phyloP scores from a whole-genome alignment of 2,888 invertebrate species.

The Myathropa florea region DNA sequence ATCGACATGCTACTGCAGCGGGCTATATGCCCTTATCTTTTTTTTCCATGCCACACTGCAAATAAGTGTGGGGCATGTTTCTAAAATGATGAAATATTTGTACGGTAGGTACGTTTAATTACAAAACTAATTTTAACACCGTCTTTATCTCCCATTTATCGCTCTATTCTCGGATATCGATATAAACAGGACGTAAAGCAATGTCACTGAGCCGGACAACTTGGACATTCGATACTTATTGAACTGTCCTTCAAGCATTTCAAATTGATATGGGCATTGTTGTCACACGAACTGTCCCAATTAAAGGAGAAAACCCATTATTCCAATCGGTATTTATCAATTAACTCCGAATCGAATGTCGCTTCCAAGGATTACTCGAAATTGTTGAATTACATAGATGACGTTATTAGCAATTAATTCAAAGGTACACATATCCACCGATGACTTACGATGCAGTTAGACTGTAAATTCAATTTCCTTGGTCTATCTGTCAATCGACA shows the following conservation, averaged over 20 bases:
- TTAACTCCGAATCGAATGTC: not conserved
- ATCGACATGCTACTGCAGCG: too few species aligned
- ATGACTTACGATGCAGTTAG: constrained; percentile 1
- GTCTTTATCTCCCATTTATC: too few species aligned
- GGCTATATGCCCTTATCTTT: too few species aligned
- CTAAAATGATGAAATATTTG: too few species aligned
- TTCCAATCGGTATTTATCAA: not conserved
- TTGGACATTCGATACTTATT: not conserved
- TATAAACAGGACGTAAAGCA: not conserved
- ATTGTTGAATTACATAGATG: not conserved
- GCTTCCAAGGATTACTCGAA: not conserved
- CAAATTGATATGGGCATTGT: not conserved
- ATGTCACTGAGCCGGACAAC: not conserved
- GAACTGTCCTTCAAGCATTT: not conserved
- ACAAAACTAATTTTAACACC: too few species aligned
- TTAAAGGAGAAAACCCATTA: not conserved
- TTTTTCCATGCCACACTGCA: too few species aligned
- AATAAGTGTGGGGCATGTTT: too few species aligned
- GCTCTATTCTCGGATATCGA: too few species aligned
- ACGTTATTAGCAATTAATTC: not conserved
- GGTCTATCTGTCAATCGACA: constrained; percentile 42
- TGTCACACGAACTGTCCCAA: not conserved
- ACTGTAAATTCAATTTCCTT: constrained; percentile 42
- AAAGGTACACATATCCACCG: not conserved
- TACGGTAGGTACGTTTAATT: too few species aligned